These are phyloP conservation scores for Chelonus insularis DNA, from an alignment of 1,140 invertebrate genomes.

Conservation along the genomic window DNA sequence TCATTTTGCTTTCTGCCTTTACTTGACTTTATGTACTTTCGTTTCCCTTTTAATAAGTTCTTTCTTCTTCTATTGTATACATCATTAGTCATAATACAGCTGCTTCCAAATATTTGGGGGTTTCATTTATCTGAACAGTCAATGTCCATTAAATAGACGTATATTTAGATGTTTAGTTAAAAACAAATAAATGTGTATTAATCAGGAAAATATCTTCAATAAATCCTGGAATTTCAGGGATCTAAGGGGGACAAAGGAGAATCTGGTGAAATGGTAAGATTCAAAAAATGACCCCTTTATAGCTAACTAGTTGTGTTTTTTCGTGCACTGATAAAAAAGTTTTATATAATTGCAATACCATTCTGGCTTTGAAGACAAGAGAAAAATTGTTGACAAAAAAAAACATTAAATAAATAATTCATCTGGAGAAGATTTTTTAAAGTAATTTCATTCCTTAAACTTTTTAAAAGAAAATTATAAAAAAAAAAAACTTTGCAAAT, in stretches of 20 bases:
- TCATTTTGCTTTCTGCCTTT: slow-evolving; percentile 56
- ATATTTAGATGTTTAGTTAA: slow-evolving; percentile 12
- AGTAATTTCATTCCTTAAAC: no score
- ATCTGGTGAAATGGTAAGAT: slow-evolving; percentile 70
- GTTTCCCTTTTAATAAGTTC: slow-evolving; percentile 24
- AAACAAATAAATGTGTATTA: neutral
- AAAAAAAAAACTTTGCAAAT: no score
- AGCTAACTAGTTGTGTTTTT: neutral
- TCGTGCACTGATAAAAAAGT: neutral
- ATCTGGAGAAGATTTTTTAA: no score
- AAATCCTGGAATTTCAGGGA: slow-evolving; percentile 65
- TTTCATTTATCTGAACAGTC: no score
- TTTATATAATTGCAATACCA: no score
- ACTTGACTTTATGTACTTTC: slow-evolving; percentile 48
- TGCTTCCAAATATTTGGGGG: neutral
- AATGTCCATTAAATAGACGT: neutral
- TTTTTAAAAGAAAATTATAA: no score
- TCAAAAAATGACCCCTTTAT: neutral
- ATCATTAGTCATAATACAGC: neutral
- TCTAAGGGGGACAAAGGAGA: slow-evolving; percentile 70
- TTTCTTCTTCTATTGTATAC: no score
- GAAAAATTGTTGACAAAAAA: no score
- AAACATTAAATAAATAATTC: no score
- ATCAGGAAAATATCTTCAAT: slow-evolving; percentile 21
- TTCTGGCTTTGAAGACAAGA: no score